phyloP scores from a whole-genome alignment of 1,140 invertebrate species.

The Neuroterus valhalla region DNA sequence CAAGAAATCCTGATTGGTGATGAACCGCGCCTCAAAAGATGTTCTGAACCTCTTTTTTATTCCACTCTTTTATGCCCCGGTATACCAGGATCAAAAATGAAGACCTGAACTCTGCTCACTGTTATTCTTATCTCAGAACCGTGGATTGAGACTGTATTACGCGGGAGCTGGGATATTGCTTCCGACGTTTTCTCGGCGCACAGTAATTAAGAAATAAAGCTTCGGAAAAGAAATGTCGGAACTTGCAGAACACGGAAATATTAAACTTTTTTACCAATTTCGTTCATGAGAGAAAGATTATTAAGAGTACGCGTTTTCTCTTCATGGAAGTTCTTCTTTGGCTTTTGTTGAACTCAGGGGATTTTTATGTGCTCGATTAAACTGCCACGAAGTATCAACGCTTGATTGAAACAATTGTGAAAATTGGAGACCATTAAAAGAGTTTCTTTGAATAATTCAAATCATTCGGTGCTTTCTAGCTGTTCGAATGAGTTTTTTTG shows the following conservation, averaged over 20 bases:
- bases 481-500: background rate
- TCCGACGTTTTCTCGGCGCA: slow-evolving; percentile 6
- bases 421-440: background rate
- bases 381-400: background rate
- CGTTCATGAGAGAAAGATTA: background rate
- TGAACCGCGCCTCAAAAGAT: too few species aligned
- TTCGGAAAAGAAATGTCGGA: background rate
- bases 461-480: background rate
- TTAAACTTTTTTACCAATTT: slow-evolving; percentile 19
- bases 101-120: slow-evolving; percentile 28
- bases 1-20: too few species aligned
- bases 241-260: background rate
- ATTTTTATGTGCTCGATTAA: background rate
- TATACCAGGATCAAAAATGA: slow-evolving; percentile 11
- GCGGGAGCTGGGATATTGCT: slow-evolving; percentile 22
- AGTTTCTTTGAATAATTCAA: background rate
- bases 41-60: too few species aligned
- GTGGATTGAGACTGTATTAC: slow-evolving; percentile 22
- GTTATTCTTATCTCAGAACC: slow-evolving; percentile 17
- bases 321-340: background rate
- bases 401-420: background rate
- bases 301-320: slow-evolving; percentile 1
- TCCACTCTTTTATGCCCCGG: background rate
- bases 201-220: slow-evolving; percentile 30
- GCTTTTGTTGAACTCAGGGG: background rate